Base-by-base conservation (phyloP, 64 coral and sea anemone genomes). In the Pocillopora verrucosa region DNA sequence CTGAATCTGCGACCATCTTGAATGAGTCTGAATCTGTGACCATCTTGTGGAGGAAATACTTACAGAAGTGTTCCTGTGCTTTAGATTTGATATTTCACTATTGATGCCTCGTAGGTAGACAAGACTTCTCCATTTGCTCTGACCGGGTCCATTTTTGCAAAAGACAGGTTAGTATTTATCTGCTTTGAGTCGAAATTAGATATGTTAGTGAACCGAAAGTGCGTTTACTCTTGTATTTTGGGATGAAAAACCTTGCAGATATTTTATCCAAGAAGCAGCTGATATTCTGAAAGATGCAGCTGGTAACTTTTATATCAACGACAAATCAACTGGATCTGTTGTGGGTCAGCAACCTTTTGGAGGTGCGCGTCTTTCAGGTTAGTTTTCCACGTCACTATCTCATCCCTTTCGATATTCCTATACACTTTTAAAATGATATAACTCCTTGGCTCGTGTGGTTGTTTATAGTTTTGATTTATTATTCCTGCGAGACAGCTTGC, bases 231-330 rank as follows among this genome's bases (percentile, higher is more conserved):
- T 61, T 63, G 24, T 14, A 1, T 16, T 19, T 30, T 65, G 15
- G 34, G 11, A 67, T 3, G n/a, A 67, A 72, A 57, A 75, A 81
- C 12, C 34, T 20, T 77, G 15, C 65, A 99, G 96, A 69, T 36
- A 76, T 20, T 93, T 99, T 22, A 88, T 99, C n/a, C 74, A 65
- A 25, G 94, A 99, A 75, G 96, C 93, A 17, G 57, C 88, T 15
- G 94, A 91, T 38, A 61, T 93, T 57, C 80, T 99, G 19, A 91
- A 86, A n/a, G 93, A 99, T 30, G 84, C 96, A 0, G 65, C 87
- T 80, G 96, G 96, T 14, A 99, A 99, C 59, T 99, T 99, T 20
- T 99, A 99, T 61, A 91, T 99, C 70, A 99, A 99, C 59, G 96
- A 99, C 64, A 99, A 95, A 79, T 92, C 82, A 60, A 99, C 96